Evolutionary conservation across 2,113 vertebrate species (phyloP).

Genomic region (Ursus arctos): DNA sequence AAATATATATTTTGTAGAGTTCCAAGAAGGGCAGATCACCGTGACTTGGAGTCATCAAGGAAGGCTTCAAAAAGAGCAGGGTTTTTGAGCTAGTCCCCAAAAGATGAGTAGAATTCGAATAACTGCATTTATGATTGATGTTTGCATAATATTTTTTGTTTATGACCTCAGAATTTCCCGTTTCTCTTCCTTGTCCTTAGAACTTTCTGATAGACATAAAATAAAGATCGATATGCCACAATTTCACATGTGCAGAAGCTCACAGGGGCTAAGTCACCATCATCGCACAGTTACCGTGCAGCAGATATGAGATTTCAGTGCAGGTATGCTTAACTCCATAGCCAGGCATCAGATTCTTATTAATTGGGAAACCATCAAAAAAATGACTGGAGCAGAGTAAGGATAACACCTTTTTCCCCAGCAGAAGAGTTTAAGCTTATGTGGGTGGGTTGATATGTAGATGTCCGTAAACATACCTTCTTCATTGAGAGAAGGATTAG

Average conservation of each 20-base stretch:
- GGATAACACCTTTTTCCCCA: neutral
- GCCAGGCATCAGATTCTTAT: neutral
- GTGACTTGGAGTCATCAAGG: neutral
- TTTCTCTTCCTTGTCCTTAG: neutral
- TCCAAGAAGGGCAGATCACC: neutral
- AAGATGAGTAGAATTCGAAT: neutral
- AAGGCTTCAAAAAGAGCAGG: neutral
- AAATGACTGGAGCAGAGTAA: neutral
- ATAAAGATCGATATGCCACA: neutral
- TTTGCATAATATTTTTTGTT: neutral
- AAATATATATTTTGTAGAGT: neutral
- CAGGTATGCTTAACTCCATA: neutral
- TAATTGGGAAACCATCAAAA: neutral
- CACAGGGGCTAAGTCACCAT: neutral
- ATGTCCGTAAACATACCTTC: neutral
- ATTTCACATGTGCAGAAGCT: neutral
- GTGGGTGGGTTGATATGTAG: neutral
- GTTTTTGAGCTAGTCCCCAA: neutral
- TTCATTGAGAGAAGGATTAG: neutral
- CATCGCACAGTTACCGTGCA: fast-evolving
- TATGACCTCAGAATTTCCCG: neutral
- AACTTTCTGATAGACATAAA: neutral
- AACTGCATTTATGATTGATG: neutral
- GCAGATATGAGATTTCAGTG: neutral
- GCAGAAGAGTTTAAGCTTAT: neutral